A percentile compares a stretch with the other conserved stretches of the same genome.
Conservation (phyloP, 2,888 invertebrate species). For the Chloroclystis v-ata region DNA sequence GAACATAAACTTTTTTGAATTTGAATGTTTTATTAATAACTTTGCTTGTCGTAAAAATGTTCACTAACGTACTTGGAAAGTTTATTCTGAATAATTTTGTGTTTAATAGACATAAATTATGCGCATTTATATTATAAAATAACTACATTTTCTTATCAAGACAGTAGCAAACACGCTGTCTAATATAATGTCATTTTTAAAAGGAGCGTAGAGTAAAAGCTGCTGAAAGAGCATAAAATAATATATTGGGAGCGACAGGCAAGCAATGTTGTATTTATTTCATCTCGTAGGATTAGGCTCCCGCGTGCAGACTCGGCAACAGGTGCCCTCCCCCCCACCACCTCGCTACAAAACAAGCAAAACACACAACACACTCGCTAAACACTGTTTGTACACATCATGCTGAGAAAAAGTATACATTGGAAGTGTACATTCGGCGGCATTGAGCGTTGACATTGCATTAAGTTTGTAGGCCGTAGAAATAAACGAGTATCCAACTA, state of each 20-base stretch:
- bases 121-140: too few species aligned
- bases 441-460: slow-evolving; percentile 18
- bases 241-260: slow-evolving; percentile 41
- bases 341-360: slow-evolving; percentile 51
- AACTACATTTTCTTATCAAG: too few species aligned
- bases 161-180: too few species aligned
- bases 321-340: slow-evolving; percentile 47
- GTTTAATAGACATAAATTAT: too few species aligned
- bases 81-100: not conserved
- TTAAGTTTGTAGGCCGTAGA: not conserved
- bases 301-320: slow-evolving; percentile 60
- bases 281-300: slow-evolving; percentile 66
- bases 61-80: not conserved
- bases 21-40: not conserved
- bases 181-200: too few species aligned
- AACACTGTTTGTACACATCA: slow-evolving; percentile 56
- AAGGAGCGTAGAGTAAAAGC: too few species aligned
- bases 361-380: slow-evolving; percentile 49
- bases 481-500: too few species aligned
- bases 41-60: not conserved
- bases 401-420: slow-evolving; percentile 50
- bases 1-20: slow-evolving; percentile 1
- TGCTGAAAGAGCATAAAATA: slow-evolving; percentile 39
- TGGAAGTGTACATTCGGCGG: slow-evolving; percentile 10
- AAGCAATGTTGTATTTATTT: slow-evolving; percentile 68